A percentile compares a stretch with the other conserved stretches of the same genome.
Conservation (phyloP, 2,797 vertebrate genomes). For the Threskiornis aethiopicus region DNA sequence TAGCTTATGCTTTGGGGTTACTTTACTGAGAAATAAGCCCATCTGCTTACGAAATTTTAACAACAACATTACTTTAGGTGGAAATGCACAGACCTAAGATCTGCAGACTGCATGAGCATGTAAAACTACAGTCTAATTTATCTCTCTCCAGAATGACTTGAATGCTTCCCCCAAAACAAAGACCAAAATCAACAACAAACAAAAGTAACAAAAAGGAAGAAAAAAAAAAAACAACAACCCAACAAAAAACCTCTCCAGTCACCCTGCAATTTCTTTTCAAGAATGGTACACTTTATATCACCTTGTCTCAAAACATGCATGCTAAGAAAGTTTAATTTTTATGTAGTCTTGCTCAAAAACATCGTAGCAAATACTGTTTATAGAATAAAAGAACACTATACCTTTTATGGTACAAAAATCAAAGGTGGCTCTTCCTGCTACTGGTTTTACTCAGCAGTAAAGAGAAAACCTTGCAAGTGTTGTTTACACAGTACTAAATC, state of each 20-base stretch:
- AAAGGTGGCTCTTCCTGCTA: slow-evolving; percentile 70
- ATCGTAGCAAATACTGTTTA: neutral
- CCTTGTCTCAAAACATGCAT: neutral
- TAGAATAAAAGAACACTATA: neutral
- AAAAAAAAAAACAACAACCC: neutral
- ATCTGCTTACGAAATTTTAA: slow-evolving; percentile 32
- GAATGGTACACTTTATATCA: neutral
- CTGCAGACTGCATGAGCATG: neutral
- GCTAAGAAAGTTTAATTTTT: neutral
- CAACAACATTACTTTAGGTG: slow-evolving; percentile 8
- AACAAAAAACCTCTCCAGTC: neutral
- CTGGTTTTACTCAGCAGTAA: slow-evolving; percentile 76
- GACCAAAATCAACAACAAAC: neutral
- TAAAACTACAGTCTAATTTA: neutral
- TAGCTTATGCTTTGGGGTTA: slow-evolving; percentile 37
- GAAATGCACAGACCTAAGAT: neutral
- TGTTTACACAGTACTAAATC: slow-evolving; percentile 78
- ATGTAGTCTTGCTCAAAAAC: neutral
- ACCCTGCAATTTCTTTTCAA: neutral
- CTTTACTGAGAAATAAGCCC: slow-evolving; percentile 5
- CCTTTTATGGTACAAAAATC: slow-evolving; percentile 51
- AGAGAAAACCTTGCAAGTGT: slow-evolving; percentile 71
- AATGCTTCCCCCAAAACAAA: neutral
- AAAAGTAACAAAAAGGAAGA: neutral
- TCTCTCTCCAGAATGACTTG: neutral